A percentile compares a stretch with the other conserved stretches of the same genome.
Conservation (phyloP, 2,113 vertebrate genomes). For the Apodemus speciosus region DNA sequence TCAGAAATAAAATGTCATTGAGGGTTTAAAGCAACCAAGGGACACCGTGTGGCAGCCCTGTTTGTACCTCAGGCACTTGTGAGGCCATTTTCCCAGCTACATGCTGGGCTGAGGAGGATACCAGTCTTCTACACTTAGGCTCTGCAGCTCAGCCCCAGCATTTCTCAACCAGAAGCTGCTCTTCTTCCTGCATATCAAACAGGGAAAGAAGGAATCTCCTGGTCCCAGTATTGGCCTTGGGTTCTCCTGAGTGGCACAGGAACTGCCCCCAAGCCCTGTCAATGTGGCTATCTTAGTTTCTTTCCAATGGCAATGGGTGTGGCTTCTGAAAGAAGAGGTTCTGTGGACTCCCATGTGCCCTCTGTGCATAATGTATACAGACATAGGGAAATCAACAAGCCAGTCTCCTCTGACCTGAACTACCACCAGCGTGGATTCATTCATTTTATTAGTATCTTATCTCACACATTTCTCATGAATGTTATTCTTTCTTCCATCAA, state of each 20-base stretch:
- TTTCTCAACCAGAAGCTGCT: neutral
- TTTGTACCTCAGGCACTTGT: neutral
- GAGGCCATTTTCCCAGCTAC: rapidly evolving
- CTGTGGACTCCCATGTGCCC: neutral
- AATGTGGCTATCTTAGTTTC: neutral
- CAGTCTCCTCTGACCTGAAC: neutral
- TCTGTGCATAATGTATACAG: rapidly evolving
- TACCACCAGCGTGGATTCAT: rapidly evolving
- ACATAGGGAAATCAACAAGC: neutral
- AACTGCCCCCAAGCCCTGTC: too few species aligned
- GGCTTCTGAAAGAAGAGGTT: neutral
- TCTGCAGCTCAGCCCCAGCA: rapidly evolving
- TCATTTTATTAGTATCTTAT: neutral
- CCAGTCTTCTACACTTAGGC: rapidly evolving
- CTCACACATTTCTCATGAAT: neutral
- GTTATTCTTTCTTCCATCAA: neutral
- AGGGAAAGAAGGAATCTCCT: too few species aligned
- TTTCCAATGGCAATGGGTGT: neutral
- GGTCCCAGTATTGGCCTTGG: neutral
- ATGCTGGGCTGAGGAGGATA: neutral
- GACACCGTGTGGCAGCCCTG: neutral
- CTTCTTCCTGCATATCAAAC: too few species aligned
- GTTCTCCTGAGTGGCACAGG: neutral
- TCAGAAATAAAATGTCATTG: neutral
- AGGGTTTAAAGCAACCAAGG: neutral